Conservation (phyloP, 2,113 vertebrate species). For the Eptesicus fuscus region DNA sequence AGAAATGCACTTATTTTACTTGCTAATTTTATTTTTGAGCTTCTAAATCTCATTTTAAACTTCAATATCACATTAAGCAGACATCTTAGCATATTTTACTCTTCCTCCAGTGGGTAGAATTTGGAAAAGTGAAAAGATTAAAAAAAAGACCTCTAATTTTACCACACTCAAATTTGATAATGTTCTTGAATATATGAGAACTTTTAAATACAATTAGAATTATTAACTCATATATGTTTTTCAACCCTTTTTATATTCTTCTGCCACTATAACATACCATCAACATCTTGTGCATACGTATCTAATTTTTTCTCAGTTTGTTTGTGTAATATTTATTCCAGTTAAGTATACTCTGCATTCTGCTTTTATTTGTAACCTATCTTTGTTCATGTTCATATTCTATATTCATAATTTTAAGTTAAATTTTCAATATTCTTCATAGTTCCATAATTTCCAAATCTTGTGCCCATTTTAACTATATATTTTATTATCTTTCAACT, state of each 20-base stretch:
- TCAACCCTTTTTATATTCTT: not conserved
- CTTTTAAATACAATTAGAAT: not conserved
- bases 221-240: not conserved
- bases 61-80: constrained; percentile 59
- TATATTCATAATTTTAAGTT: not conserved
- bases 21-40: constrained; percentile 68
- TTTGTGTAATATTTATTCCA: not conserved
- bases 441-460: not conserved
- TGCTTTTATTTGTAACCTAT: not conserved
- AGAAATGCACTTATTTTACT: constrained; percentile 63
- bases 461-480: not conserved
- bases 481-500: not conserved
- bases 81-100: constrained; percentile 31
- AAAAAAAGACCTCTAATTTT: not conserved
- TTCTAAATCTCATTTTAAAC: constrained; percentile 62
- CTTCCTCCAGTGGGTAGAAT: not conserved
- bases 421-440: not conserved
- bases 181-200: not conserved
- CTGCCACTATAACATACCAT: not conserved
- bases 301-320: not conserved
- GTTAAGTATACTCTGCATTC: not conserved
- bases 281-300: not conserved
- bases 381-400: not conserved
- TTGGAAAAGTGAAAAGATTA: not conserved
- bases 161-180: not conserved